phyloP scores from a whole-genome alignment of 2,113 vertebrate genomes.

The Chauna torquata region DNA sequence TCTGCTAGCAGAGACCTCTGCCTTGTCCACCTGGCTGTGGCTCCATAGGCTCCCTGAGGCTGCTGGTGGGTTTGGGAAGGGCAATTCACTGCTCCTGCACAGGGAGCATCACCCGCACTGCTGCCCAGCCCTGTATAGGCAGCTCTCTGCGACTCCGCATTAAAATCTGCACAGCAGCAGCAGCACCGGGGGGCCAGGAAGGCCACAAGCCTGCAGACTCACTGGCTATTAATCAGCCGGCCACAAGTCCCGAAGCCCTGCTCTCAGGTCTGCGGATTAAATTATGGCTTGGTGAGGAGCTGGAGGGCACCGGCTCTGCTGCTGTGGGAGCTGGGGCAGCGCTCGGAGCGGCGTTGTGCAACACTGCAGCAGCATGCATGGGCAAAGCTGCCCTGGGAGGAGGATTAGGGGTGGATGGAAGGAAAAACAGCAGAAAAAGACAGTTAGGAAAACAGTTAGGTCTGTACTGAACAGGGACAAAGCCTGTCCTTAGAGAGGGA shows the following conservation, averaged over 20 bases:
- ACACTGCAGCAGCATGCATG: background rate
- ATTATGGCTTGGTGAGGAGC: background rate
- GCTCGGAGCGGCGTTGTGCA: background rate
- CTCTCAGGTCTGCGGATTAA: background rate
- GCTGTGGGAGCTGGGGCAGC: background rate
- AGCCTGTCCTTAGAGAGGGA: background rate
- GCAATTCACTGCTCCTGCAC: rapidly evolving
- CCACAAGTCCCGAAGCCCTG: background rate
- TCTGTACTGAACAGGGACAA: background rate
- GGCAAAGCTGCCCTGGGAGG: background rate
- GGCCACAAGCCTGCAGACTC: background rate
- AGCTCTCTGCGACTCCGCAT: background rate
- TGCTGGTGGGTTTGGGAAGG: background rate
- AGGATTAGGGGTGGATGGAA: background rate
- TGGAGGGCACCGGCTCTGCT: background rate
- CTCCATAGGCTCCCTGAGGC: background rate
- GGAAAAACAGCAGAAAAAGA: background rate
- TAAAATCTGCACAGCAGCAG: background rate
- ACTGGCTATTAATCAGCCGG: background rate
- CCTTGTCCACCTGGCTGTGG: background rate
- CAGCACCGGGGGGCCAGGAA: background rate
- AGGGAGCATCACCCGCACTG: background rate
- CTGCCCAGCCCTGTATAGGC: background rate
- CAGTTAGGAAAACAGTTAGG: background rate
- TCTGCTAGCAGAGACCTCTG: background rate